phyloP scores from a whole-genome alignment of 2,113 vertebrate species.

The Rallus limicola region DNA sequence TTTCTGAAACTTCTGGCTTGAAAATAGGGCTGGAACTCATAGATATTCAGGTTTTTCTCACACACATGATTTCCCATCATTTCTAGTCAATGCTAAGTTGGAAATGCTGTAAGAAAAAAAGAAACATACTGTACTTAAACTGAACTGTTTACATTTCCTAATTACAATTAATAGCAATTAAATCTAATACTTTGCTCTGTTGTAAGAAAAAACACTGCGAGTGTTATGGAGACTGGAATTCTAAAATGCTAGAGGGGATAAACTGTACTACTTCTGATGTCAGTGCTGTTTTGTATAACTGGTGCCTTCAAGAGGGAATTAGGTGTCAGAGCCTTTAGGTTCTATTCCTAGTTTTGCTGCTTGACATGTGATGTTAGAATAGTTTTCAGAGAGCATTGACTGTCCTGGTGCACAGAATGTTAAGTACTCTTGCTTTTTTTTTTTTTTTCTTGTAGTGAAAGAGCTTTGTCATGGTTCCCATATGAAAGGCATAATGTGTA shows the following conservation, averaged over 20 bases:
- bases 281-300: constrained; percentile 44
- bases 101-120: neutral
- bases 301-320: constrained; percentile 1
- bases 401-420: neutral
- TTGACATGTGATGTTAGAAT: neutral
- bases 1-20: constrained; percentile 58
- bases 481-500: neutral
- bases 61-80: neutral
- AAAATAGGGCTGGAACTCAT: constrained; percentile 27
- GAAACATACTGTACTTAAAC: neutral
- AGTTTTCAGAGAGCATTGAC: neutral
- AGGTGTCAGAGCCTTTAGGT: constrained; percentile 37
- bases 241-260: constrained; percentile 56
- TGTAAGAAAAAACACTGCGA: constrained; percentile 21
- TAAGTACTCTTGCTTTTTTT: constrained; percentile 3
- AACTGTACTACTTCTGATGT: constrained; percentile 65
- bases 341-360: constrained; percentile 21
- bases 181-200: constrained; percentile 31
- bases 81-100: constrained; percentile 17
- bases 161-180: constrained; percentile 59
- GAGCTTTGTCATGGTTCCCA: neutral
- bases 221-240: constrained; percentile 54
- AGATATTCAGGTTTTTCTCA: constrained; percentile 16
- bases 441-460: neutral
- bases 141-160: constrained; percentile 57